phyloP scores from a whole-genome alignment of 2,888 invertebrate species.

The Hymenopus coronatus region DNA sequence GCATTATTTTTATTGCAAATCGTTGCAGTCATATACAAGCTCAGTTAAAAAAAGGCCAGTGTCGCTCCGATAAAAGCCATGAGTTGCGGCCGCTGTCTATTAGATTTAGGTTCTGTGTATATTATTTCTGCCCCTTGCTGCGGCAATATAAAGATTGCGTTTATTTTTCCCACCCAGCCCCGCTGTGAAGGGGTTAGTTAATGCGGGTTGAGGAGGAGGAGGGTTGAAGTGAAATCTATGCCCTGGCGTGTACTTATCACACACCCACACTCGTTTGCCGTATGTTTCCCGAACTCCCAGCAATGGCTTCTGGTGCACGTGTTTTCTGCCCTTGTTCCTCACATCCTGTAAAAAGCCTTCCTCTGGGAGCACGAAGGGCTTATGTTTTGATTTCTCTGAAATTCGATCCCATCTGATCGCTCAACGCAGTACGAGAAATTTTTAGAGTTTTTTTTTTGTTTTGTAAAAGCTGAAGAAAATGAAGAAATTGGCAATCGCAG shows the following conservation, averaged over 20 bases:
- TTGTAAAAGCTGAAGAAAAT: too few species aligned
- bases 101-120: constrained; percentile 5
- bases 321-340: not conserved
- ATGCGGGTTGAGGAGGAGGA: not conserved
- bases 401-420: not conserved
- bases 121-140: not conserved
- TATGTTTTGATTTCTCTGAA: not conserved
- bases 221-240: constrained; percentile 19
- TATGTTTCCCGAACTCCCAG: not conserved
- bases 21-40: constrained; percentile 7
- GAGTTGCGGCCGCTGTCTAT: constrained; percentile 7
- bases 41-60: not conserved
- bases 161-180: not conserved
- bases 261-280: constrained; percentile 6
- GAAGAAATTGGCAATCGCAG: too few species aligned
- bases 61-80: constrained; percentile 1
- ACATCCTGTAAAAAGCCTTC: not conserved
- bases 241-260: constrained; percentile 17
- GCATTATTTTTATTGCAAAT: constrained; percentile 12
- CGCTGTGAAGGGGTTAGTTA: not conserved
- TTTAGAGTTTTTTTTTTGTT: too few species aligned
- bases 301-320: constrained; percentile 6
- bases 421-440: not conserved
- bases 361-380: not conserved
- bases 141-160: constrained; percentile 17